Base-by-base conservation (phyloP, 1,140 invertebrate species). In the Cydia fagiglandana region DNA sequence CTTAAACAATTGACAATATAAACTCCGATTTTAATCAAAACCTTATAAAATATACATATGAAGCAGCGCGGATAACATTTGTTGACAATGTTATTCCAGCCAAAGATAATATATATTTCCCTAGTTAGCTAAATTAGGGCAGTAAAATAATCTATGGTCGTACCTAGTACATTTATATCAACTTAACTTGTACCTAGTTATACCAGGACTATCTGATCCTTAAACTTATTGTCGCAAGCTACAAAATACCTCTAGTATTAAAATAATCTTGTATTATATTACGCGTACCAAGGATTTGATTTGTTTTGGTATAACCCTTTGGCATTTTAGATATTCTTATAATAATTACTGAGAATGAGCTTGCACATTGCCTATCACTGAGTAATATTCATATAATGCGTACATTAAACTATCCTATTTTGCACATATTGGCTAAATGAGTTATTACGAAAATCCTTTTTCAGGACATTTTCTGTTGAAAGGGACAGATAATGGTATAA, bases 21-120 rank as follows among this genome's bases (percentile, higher is more conserved):
- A 61, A 61, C 53, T 53, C n/a, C 20, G 56, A 53, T 6, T 61
- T 61, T 61, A 61, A 61, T 61, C 56, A 24, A 61, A 24, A 24
- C 9, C 20, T 61, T 61, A 9, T 61, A 9, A 61, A 41, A 53
- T 24, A n/a, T 53, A 53, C 7, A 24, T 61, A 24, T 61, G 10
- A 61, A 24, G 2, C 24, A 12, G 56, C 56, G 53, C 17, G 53
- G n/a, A 56, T 56, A 56, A 56, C 53, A 56, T 56, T 20, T 56
- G 15, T 56, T 56, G 3, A 56, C 7, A 56, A 56, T 17, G 53
- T 17, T 56, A 56, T 56, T 56, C 53, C 2, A 17, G 53, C 53
- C 53, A 56, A 56, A 56, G 53, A 56, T 56, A 17, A 24, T 61
- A 61, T 17, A 53, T 61, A 61, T 61, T 24, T 17, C 53, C n/a